Base-by-base conservation (phyloP, 2,888 invertebrate genomes). In the Danaus chrysippus region DNA sequence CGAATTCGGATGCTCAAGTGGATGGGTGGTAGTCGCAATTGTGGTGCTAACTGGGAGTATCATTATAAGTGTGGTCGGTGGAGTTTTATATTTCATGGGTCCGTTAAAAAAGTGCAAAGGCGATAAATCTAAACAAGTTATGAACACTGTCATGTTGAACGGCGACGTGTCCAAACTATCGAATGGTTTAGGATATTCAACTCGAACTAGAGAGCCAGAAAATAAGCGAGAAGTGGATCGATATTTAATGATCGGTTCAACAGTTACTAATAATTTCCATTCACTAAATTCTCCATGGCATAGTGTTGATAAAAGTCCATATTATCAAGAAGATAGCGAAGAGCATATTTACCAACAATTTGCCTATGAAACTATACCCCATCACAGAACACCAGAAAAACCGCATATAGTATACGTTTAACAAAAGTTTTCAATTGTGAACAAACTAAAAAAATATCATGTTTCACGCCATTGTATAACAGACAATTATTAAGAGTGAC, bases 331-430 rank as follows among this genome's bases (percentile, higher is more conserved):
- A 59, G 91, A 91, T 58, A 85, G 85, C 72, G 90, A 91, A 65
- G 91, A 91, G 64, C 91, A 90, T 69, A 91, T 91, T 73, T 91
- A 91, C 72, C 91, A 91, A 70, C 91, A 91, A 71, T 91, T 91
- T 66, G 90, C 90, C 3, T 91, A 91, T 70, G 91, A 91, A 76
- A 91, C 91, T 12, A 91, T 91, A 58, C 91, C 91, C 66, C 90
- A 86, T 65, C 91, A 91, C 74, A 83, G 89, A 75, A 91, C 91
- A 70, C 91, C 91, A 60, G 92, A 92, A 74, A 91, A 92, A 80
- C 92, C 92, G 65, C 92, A 92, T 82, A 92, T 92, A 87, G 92
- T 92, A 83, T 92, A 92, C 73, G 92, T 92, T 75, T 92, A 92
- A 91, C 91, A 87, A 78, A 88, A 84, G 80, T 81, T 85, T 82